Conservation (phyloP, 1,140 invertebrate species). For the Cepaea nemoralis region DNA sequence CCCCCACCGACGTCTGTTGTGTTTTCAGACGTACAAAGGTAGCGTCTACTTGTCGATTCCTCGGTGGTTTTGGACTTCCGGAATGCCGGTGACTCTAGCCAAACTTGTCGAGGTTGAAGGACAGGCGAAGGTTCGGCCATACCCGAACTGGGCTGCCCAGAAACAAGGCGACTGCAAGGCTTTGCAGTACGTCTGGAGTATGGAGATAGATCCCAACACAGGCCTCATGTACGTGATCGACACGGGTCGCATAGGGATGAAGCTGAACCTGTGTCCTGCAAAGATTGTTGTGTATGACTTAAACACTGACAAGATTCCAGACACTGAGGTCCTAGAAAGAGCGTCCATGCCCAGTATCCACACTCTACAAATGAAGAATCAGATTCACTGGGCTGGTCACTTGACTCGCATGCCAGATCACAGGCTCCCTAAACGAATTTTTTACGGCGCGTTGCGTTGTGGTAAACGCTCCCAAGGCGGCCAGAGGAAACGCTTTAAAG, state of each 20-base stretch:
- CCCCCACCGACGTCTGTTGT: too few species aligned
- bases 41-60: conserved; percentile 56
- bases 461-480: too few species aligned
- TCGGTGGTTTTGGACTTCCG: conserved; percentile 52
- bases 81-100: conserved; percentile 49
- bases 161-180: conserved; percentile 49
- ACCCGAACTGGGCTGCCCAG: conserved; percentile 52
- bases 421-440: too few species aligned
- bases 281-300: conserved; percentile 54
- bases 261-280: conserved; percentile 46
- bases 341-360: too few species aligned
- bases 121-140: too few species aligned
- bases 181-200: conserved; percentile 57
- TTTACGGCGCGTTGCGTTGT: too few species aligned
- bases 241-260: conserved; percentile 44
- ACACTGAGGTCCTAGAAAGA: too few species aligned
- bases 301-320: too few species aligned
- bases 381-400: too few species aligned
- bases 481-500: too few species aligned
- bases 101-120: conserved; percentile 35
- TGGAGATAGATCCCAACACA: conserved; percentile 60
- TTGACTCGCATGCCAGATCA: too few species aligned
- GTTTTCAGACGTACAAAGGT: conserved; percentile 43
- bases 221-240: conserved; percentile 59
- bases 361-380: too few species aligned